Conservation (phyloP, 2,888 invertebrate species). For the Muscina levida region DNA sequence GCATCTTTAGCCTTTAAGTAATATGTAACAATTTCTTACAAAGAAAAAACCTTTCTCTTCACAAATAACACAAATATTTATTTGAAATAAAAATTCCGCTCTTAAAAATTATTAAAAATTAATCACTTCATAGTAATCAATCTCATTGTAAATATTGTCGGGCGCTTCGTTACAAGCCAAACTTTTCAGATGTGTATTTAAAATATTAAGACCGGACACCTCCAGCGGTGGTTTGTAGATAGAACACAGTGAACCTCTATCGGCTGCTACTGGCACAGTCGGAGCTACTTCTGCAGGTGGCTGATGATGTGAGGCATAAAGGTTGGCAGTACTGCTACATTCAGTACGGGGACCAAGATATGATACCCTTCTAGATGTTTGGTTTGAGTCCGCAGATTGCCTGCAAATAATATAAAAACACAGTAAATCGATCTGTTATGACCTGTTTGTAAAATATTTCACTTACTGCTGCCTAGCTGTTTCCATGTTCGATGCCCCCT, state of each 20-base stretch:
- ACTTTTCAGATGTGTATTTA: too few relatives aligned
- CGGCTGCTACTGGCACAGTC: background rate
- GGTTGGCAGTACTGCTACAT: background rate
- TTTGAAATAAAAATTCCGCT: too few relatives aligned
- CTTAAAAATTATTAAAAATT: too few relatives aligned
- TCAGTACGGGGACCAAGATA: background rate
- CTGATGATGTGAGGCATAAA: conserved; percentile 1
- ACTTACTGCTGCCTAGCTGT: conserved; percentile 11
- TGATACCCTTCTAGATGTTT: background rate
- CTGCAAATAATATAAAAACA: too few relatives aligned
- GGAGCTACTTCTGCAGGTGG: conserved; percentile 23
- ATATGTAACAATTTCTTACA: too few relatives aligned
- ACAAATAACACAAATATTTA: too few relatives aligned
- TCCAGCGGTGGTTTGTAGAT: background rate
- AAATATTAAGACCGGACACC: too few relatives aligned
- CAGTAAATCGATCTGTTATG: background rate
- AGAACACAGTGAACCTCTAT: background rate
- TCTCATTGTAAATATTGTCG: background rate
- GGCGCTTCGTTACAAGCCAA: background rate
- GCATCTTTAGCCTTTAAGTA: too few relatives aligned
- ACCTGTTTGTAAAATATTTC: background rate
- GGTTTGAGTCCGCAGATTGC: too few relatives aligned
- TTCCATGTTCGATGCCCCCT: too few relatives aligned
- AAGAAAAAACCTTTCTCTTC: too few relatives aligned
- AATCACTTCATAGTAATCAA: conserved; percentile 16